Evolutionary conservation across 2,797 vertebrate species (phyloP).

Genomic region (Intellagama lesueurii): DNA sequence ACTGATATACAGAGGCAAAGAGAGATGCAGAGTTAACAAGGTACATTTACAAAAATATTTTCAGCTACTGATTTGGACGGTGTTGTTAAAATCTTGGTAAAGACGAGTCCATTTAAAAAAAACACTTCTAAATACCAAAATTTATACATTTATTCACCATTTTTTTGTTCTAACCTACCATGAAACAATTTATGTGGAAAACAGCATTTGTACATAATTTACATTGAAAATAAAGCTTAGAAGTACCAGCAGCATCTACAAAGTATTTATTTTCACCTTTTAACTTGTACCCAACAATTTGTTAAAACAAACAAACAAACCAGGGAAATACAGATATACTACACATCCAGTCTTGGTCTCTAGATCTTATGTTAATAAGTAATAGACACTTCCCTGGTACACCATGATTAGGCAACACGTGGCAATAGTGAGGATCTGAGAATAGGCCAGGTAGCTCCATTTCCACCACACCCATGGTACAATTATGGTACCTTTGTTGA

Average conservation of each 20-base stretch:
- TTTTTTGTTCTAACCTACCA: slow-evolving; percentile 57
- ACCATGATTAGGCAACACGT: slow-evolving; percentile 20
- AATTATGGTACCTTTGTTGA: slow-evolving; percentile 18
- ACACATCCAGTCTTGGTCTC: background rate
- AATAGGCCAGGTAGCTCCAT: background rate
- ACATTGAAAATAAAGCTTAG: slow-evolving; percentile 74
- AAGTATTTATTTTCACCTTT: slow-evolving; percentile 55
- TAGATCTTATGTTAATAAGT: background rate
- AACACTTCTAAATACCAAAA: slow-evolving; percentile 67
- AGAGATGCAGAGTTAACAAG: slow-evolving; percentile 60
- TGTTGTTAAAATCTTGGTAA: slow-evolving; percentile 68
- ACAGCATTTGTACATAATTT: slow-evolving; percentile 77
- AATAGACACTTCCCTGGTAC: background rate
- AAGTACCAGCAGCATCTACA: slow-evolving; percentile 73
- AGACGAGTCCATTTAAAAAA: slow-evolving; percentile 54
- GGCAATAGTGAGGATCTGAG: slow-evolving; percentile 8
- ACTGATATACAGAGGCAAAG: slow-evolving; percentile 70
- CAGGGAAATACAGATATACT: slow-evolving; percentile 36
- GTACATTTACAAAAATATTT: slow-evolving; percentile 72
- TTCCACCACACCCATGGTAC: background rate
- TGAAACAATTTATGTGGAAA: slow-evolving; percentile 65
- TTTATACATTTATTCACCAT: slow-evolving; percentile 71
- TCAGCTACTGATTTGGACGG: slow-evolving; percentile 63
- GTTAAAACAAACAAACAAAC: background rate
- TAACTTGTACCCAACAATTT: slow-evolving; percentile 36